Conservation (phyloP, 2,113 vertebrate species). For the Marmota monax region DNA sequence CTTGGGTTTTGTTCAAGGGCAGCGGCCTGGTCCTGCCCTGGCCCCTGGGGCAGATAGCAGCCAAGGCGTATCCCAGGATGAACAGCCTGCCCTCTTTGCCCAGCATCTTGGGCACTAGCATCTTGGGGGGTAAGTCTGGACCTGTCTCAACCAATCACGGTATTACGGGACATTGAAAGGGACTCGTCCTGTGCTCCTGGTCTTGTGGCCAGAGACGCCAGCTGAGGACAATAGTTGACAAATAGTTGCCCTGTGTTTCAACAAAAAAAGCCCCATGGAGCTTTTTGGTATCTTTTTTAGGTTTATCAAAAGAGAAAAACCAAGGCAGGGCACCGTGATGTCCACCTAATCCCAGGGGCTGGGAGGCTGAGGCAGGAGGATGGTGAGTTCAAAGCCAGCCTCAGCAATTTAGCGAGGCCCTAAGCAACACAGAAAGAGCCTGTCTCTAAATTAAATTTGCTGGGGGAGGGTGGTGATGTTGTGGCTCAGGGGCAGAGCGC, state of each 20-base stretch:
- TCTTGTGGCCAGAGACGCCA: background rate
- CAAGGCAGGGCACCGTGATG: too few relatives aligned
- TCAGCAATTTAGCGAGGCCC: background rate
- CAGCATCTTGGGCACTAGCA: too few relatives aligned
- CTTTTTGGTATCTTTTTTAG: background rate
- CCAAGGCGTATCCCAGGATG: too few relatives aligned
- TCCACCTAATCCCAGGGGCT: too few relatives aligned
- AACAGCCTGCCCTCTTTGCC: too few relatives aligned
- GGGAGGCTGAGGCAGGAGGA: too few relatives aligned
- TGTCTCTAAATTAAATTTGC: background rate
- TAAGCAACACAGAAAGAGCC: background rate
- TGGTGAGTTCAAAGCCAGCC: background rate
- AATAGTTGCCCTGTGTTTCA: background rate
- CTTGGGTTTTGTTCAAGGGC: constrained; percentile 61
- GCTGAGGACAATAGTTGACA: background rate
- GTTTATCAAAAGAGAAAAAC: background rate
- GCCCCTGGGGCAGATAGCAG: constrained; percentile 46
- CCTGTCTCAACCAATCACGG: background rate
- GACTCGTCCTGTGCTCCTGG: background rate
- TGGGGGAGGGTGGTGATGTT: too few relatives aligned
- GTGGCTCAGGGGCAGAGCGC: too few relatives aligned
- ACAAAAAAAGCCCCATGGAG: background rate
- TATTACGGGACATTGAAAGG: background rate
- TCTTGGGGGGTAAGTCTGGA: constrained; percentile 31
- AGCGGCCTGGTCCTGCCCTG: background rate